Percentiles rank a stretch among this genome's conserved stretches.
Evolutionary conservation across 1,140 invertebrate genomes (phyloP).

Genomic region (Listronotus bonariensis): DNA sequence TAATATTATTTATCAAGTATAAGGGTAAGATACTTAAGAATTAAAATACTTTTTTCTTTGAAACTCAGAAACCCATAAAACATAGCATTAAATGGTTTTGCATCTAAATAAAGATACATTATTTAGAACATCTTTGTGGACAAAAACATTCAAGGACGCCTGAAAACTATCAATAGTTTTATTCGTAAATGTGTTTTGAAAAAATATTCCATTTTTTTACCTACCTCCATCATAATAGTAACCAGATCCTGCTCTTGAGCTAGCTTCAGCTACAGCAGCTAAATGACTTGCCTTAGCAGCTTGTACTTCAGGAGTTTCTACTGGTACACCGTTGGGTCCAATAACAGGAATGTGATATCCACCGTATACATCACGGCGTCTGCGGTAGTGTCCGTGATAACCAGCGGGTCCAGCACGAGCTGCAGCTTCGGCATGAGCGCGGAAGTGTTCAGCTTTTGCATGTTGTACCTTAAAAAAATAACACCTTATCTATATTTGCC

Average conservation of each 20-base stretch:
- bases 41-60: too few relatives aligned
- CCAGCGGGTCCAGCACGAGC: conserved; percentile 47
- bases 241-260: conserved; percentile 20
- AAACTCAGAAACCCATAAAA: too few relatives aligned
- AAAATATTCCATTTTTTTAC: conserved; percentile 6
- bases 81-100: too few relatives aligned
- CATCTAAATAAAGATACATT: too few relatives aligned
- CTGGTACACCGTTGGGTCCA: conserved; percentile 48
- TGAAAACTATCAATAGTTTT: too few relatives aligned
- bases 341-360: conserved; percentile 48
- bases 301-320: conserved; percentile 66
- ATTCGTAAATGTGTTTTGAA: too few relatives aligned
- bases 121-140: too few relatives aligned
- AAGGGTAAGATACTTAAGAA: too few relatives aligned
- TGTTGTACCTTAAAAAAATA: conserved; percentile 57
- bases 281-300: conserved; percentile 64
- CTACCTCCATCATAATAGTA: conserved; percentile 38
- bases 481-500: too few relatives aligned
- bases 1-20: too few relatives aligned
- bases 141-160: too few relatives aligned
- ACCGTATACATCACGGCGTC: conserved; percentile 36
- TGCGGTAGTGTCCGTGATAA: conserved; percentile 43
- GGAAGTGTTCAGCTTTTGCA: conserved; percentile 64
- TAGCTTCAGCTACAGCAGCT: conserved; percentile 59
- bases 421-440: conserved; percentile 60